Base-by-base conservation (phyloP, 2,797 vertebrate species). In the Phataginus tricuspis region DNA sequence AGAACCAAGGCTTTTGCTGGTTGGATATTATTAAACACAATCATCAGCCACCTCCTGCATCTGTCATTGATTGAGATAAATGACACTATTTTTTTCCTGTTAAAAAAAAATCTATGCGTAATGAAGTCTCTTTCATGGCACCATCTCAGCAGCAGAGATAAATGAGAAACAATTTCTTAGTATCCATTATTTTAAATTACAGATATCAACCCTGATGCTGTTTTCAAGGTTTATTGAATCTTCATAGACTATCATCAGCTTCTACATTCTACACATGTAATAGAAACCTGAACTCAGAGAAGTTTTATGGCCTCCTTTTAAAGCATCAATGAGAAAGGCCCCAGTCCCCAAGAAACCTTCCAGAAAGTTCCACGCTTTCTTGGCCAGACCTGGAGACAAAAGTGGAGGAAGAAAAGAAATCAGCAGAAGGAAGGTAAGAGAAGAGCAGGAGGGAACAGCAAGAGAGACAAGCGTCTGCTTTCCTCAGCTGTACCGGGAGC, bases 111-210 rank as follows among this genome's bases (percentile, higher is more conserved):
- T 89, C 97, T 97, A 92, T 83, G 7, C 95, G 97, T 99, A 99
- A 99, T 98, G 98, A 99, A 99, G 98, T 98, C 98, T 98, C 98
- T 98, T 98, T 97, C 98, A 86, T 98, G 98, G 98, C 98, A 98
- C 97, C 98, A 98, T 98, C 98, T 98, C 98, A 10, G 99, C 98
- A 98, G 98, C 98, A 99, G 99, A 99, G 98, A 99, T 98, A 99
- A 99, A 99, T 99, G 98, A 99, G 98, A 98, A 98, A 98, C 98
- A 98, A 98, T 99, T 99, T 99, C 98, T 99, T 98, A 98, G 98
- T 98, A 96, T 98, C 98, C 99, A 99, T 99, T 99, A 98, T 98
- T 98, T 98, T 99, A 98, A 99, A 99, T 99, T 98, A 99, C 98
- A 98, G 98, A 98, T 98, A 98, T 98, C 98, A 98, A 98, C 98